Evolutionary conservation across 2,113 vertebrate genomes (phyloP).

Genomic region (Eretmodus cyanostictus): DNA sequence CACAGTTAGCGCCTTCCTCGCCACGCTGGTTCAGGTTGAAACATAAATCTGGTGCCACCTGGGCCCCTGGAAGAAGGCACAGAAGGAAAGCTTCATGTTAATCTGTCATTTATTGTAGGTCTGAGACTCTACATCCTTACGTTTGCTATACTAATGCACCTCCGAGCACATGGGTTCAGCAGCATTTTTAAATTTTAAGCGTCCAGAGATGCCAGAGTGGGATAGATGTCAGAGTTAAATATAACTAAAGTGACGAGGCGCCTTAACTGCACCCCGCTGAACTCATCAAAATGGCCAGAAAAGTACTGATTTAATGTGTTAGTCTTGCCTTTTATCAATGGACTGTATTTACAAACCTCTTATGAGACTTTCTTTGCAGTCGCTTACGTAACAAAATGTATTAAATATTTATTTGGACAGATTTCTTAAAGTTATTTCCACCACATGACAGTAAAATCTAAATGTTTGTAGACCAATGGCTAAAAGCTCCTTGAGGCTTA

Average conservation of each 20-base stretch:
- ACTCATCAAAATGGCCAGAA: background rate
- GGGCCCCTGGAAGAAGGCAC: slow-evolving; percentile 52
- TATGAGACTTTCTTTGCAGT: background rate
- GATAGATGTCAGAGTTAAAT: background rate
- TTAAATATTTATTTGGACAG: accelerated
- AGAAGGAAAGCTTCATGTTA: background rate
- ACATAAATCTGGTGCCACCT: slow-evolving; percentile 62
- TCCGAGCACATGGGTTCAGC: background rate
- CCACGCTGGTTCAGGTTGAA: slow-evolving; percentile 69
- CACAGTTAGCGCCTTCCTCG: slow-evolving; percentile 70
- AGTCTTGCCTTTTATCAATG: background rate
- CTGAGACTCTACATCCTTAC: background rate
- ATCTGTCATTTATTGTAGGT: background rate
- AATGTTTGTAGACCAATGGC: background rate
- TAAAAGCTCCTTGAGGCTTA: background rate
- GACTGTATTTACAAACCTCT: background rate
- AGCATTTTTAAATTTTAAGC: background rate
- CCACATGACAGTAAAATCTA: background rate
- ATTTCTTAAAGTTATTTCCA: background rate
- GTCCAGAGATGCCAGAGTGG: background rate
- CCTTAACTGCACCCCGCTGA: background rate
- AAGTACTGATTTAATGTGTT: background rate
- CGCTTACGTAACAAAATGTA: background rate
- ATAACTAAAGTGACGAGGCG: accelerated
- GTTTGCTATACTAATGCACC: background rate